Percentiles rank a stretch among this genome's conserved stretches.
phyloP scores from a whole-genome alignment of 2,797 vertebrate species.

The Mastacembelus armatus region DNA sequence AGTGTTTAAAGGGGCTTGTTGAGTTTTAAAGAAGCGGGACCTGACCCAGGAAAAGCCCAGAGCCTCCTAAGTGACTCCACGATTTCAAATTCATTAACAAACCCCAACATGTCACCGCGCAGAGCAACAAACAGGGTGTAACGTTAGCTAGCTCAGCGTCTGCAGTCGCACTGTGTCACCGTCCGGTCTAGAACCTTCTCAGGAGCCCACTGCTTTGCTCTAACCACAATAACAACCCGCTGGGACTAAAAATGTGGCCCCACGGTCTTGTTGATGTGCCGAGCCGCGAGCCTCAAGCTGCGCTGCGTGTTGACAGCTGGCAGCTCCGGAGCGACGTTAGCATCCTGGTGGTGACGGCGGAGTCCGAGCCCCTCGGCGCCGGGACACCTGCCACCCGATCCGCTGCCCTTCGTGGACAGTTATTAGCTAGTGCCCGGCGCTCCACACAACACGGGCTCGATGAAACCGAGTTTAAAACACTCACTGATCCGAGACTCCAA shows the following conservation, averaged over 20 bases:
- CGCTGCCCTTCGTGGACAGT: not conserved
- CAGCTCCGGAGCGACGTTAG: conserved; percentile 70
- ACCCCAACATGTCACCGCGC: conserved; percentile 1
- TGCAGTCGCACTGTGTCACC: conserved; percentile 13
- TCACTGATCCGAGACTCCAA: conserved; percentile 96
- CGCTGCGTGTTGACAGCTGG: conserved; percentile 72
- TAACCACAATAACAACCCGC: too few species aligned
- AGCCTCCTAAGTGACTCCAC: not conserved
- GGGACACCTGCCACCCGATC: conserved; percentile 10
- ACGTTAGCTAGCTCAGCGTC: conserved; percentile 50
- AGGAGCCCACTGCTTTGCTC: not conserved
- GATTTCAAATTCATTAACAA: conserved; percentile 6
- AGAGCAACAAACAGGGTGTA: not conserved
- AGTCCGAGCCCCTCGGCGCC: conserved; percentile 4
- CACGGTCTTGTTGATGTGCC: not conserved
- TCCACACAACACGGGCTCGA: not conserved
- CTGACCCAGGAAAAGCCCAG: not conserved
- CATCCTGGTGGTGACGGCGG: conserved; percentile 51
- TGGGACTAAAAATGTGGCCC: not conserved
- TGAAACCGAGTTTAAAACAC: conserved; percentile 75
- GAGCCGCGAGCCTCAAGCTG: conserved; percentile 30
- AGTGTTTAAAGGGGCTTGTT: too few species aligned
- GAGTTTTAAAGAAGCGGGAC: too few species aligned
- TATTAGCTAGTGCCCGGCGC: rapidly evolving
- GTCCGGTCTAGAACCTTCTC: conserved; percentile 40